A percentile compares a stretch with the other conserved stretches of the same genome.
Evolutionary conservation across 1,140 invertebrate genomes (phyloP).

Genomic region (Aphis gossypii): DNA sequence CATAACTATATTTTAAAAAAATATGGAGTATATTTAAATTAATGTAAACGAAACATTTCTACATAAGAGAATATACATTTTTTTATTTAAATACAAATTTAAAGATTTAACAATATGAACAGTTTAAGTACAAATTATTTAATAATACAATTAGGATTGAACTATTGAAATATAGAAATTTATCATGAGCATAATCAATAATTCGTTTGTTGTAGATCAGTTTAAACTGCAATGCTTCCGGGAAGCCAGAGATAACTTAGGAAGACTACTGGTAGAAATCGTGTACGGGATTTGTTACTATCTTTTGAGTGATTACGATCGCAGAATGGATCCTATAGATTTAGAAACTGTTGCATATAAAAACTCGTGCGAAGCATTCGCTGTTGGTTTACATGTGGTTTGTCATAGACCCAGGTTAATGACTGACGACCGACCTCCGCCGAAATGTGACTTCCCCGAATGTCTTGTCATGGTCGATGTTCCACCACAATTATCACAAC

Average conservation of each 20-base stretch:
- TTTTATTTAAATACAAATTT: not conserved
- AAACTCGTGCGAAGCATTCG: constrained; percentile 65
- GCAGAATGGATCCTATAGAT: constrained; percentile 66
- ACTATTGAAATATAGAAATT: not conserved
- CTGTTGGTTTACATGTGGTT: constrained; percentile 67
- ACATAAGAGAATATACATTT: too few relatives aligned
- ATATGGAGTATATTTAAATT: too few relatives aligned
- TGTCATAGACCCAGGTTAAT: constrained; percentile 64
- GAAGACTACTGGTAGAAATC: constrained; percentile 65
- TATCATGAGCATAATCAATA: not conserved
- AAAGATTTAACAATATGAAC: not conserved
- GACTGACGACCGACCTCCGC: constrained; percentile 64
- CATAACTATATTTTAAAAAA: too few relatives aligned
- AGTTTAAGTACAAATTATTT: too few relatives aligned
- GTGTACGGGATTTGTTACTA: constrained; percentile 65
- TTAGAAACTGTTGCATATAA: constrained; percentile 67
- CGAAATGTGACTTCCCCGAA: constrained; percentile 69
- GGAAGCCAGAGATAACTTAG: constrained; percentile 63
- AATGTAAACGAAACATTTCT: too few relatives aligned
- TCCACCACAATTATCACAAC: constrained; percentile 67
- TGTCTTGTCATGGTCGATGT: constrained; percentile 68
- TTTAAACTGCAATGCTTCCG: constrained; percentile 65
- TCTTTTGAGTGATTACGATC: constrained; percentile 68
- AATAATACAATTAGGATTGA: not conserved
- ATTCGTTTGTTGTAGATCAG: not conserved